phyloP scores from a whole-genome alignment of 2,888 invertebrate species.

The Papilio demoleus region DNA sequence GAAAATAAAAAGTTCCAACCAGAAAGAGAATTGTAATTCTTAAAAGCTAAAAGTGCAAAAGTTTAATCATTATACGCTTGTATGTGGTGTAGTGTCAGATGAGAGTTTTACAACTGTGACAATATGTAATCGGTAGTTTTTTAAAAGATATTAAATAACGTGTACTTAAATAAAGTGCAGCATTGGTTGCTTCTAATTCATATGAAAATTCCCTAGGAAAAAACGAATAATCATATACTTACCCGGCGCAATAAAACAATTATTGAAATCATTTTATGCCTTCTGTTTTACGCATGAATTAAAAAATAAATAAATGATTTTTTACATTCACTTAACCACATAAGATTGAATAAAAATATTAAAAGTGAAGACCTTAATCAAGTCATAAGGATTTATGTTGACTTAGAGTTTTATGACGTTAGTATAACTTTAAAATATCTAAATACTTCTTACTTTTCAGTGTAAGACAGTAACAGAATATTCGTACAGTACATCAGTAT shows the following conservation, averaged over 20 bases:
- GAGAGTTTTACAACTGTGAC: conserved; percentile 16
- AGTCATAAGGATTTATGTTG: no score
- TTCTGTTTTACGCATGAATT: no score
- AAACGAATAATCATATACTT: no score
- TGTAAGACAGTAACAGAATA: background rate
- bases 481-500: background rate
- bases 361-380: no score
- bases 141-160: conserved; percentile 7
- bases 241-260: no score
- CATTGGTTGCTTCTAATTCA: background rate
- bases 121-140: conserved; percentile 5
- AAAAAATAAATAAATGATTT: no score
- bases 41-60: conserved; percentile 8
- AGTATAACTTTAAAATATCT: no score
- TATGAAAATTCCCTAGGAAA: background rate
- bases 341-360: no score
- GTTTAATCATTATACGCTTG: background rate
- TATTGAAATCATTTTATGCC: no score
- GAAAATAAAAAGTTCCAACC: background rate
- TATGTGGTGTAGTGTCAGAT: conserved; percentile 12
- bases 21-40: conserved; percentile 4
- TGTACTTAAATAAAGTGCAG: background rate
- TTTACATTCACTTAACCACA: no score
- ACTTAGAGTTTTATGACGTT: no score
- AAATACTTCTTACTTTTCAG: background rate